Base-by-base conservation (phyloP, 2,888 invertebrate species). In the Drosophila antonietae region DNA sequence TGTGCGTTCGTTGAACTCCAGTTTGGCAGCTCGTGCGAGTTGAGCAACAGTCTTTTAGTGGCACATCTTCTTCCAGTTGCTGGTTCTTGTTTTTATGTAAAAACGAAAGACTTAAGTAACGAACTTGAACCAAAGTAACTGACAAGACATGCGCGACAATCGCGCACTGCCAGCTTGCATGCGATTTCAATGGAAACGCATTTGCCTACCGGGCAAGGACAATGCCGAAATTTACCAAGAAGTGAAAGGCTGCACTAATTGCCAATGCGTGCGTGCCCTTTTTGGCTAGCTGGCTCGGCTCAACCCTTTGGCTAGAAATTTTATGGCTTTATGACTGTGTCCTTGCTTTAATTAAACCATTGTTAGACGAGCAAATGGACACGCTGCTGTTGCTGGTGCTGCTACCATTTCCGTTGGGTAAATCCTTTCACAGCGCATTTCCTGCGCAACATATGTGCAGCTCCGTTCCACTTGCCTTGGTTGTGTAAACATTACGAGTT, bases 311-410 rank as follows among this genome's bases (percentile, higher is more conserved):
- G 73, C 55, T 41, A 37, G 56, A 23, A 73, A 73, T 83, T 84
- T 84, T 87, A 84, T 84, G 83, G 84, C 84, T 87, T 81, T 83
- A 88, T 79, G 81, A 77, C 84, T 72, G 71, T 85, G 88, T 78
- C 85, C 85, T 88, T 88, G 85, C 81, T 66, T 77, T 85, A 88
- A 86, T 86, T 86, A 86, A 83, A 72, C 78, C 65, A 80, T 77
- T 81, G 78, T 85, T 47, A 31, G 23, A 10, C 62, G 47, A 43
- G 41, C 63, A 28, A 28, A 52, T 20, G 44, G 67, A 57, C 56
- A 60, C 64, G 55, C 68, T 59, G 46, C 66, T 55, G 72, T 53
- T 23, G 52, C 15, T n/a, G 28, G 12, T 41, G 28, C 18, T 18
- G 68, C 66, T 59, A 67, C 59, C 66, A 68, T 76, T 76, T 77